A percentile compares a stretch with the other conserved stretches of the same genome.
Conservation (phyloP, 2,888 invertebrate species). For the Lasioglossum zephyrum region DNA sequence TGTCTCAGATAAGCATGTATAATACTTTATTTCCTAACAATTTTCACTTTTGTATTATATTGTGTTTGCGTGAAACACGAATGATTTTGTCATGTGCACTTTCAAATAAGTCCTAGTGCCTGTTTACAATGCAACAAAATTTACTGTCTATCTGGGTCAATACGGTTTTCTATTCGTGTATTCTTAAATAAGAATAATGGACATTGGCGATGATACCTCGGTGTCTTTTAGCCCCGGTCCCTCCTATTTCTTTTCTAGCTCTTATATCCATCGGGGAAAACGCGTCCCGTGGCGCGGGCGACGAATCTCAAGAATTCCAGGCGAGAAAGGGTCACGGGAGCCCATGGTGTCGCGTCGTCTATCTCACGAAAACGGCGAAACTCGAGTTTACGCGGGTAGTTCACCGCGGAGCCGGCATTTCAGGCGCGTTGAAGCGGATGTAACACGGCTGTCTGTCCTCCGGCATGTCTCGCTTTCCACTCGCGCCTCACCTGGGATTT, state of each 20-base stretch:
- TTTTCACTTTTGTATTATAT: background rate
- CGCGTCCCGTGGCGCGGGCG: background rate
- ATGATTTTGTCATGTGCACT: background rate
- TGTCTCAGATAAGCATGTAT: background rate
- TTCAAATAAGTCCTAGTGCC: background rate
- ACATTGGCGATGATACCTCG: no score
- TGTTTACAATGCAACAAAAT: background rate
- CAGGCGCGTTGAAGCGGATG: slow-evolving; percentile 53
- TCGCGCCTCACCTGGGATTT: slow-evolving; percentile 77
- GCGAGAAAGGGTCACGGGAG: background rate
- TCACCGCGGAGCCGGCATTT: slow-evolving; percentile 44
- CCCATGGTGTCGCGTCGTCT: slow-evolving; percentile 4
- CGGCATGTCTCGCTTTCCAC: slow-evolving; percentile 70
- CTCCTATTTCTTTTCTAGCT: no score
- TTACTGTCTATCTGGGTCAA: background rate
- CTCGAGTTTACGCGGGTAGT: slow-evolving; percentile 37
- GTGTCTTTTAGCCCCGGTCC: no score
- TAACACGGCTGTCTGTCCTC: slow-evolving; percentile 68
- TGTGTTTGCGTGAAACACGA: background rate
- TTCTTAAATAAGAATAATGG: no score
- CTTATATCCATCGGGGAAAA: background rate
- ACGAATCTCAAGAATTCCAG: slow-evolving; percentile 21
- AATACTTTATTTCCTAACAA: background rate
- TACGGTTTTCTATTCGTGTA: no score
- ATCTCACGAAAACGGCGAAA: slow-evolving; percentile 25